These are phyloP conservation scores for Xyliphius kryptos DNA, from an alignment of 2,113 vertebrate species.

Conservation along the genomic window DNA sequence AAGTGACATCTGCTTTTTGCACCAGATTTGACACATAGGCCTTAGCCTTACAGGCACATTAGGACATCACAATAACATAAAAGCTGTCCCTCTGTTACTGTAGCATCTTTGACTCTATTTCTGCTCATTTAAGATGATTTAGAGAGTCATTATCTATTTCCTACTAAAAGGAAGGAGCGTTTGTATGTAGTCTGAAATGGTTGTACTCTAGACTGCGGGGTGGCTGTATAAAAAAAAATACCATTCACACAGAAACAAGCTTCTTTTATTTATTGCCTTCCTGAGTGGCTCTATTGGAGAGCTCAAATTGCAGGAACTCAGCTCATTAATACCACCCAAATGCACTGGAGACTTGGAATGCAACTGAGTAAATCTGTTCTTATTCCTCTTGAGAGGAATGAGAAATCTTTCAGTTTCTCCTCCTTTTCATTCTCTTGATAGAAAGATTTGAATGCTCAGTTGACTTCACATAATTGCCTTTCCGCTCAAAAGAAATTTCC, in stretches of 20 bases:
- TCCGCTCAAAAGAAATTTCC: constrained; percentile 62
- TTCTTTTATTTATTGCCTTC: constrained; percentile 46
- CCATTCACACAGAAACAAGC: constrained; percentile 25
- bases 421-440: constrained; percentile 57
- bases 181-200: constrained; percentile 33
- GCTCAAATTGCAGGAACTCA: constrained; percentile 66
- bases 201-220: constrained; percentile 23
- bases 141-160: constrained; percentile 10
- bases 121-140: constrained; percentile 22
- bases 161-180: constrained; percentile 24
- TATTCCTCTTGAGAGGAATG: no score
- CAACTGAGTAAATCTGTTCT: constrained; percentile 63
- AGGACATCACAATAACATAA: no score
- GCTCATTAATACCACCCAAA: constrained; percentile 68
- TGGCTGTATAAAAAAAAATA: constrained; percentile 32
- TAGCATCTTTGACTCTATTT: no score
- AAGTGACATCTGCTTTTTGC: no score
- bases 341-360: no score
- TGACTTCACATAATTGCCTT: constrained; percentile 74
- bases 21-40: no score
- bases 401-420: constrained; percentile 54
- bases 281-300: constrained; percentile 57
- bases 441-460: constrained; percentile 68
- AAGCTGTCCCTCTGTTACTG: no score
- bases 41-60: no score